Conservation (phyloP, 1,140 invertebrate species). For the Cydia pomonella region DNA sequence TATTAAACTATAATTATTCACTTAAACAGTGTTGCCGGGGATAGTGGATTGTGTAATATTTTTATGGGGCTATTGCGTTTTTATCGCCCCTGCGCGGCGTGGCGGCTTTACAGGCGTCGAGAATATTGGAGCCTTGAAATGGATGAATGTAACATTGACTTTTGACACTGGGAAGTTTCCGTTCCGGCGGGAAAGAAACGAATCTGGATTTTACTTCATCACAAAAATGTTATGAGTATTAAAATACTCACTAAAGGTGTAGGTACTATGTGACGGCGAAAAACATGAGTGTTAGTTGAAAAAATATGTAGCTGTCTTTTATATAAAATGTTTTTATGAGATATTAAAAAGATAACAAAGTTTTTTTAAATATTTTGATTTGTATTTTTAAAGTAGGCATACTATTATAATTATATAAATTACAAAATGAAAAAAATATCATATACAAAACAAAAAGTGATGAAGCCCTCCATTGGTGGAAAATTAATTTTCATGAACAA, state of each 20-base stretch:
- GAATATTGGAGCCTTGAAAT: constrained; percentile 1
- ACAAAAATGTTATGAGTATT: not conserved
- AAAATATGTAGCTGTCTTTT: not conserved
- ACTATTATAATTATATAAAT: no score
- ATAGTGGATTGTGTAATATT: constrained; percentile 15
- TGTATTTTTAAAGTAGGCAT: no score
- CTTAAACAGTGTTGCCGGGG: constrained; percentile 26
- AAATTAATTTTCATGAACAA: no score
- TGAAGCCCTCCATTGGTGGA: no score
- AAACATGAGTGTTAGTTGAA: not conserved
- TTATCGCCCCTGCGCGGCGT: not conserved
- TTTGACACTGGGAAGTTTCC: not conserved
- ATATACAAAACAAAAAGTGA: no score
- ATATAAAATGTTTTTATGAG: no score
- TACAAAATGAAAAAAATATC: no score
- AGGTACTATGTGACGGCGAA: not conserved
- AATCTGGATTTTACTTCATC: not conserved
- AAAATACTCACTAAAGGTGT: no score
- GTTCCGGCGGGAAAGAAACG: not conserved
- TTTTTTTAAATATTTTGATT: no score
- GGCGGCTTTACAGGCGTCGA: not conserved
- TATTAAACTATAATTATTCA: constrained; percentile 32
- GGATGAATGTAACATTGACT: not conserved
- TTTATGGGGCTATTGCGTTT: constrained; percentile 13
- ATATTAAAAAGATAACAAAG: no score